Evolutionary conservation across 2,797 vertebrate genomes (phyloP), one percentile per base, ranked within the genome.

Genomic region (Falco rusticolus): DNA sequence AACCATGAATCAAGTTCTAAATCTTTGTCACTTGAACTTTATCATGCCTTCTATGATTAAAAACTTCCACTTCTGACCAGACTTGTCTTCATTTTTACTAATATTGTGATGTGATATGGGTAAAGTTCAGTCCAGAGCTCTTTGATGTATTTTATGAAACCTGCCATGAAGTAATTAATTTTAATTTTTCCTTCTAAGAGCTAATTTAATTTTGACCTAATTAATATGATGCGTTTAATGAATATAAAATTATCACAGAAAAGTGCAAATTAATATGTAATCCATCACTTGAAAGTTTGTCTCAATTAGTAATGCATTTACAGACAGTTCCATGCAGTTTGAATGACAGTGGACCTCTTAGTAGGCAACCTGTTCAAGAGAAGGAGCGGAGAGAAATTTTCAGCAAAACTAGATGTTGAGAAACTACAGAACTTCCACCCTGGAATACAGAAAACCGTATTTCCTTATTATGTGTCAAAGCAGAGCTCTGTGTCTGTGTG

Each of bases 201-300:
- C 75, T 90, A 95, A 97, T 93, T 84, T 94, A 89, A 95, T 96
- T 97, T 87, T 93, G 50, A 83, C 79, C 96, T 95, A 93, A 96
- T 96, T 96, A 97, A 93, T 84, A 61, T n/a, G 56, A 91, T 94
- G 66, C 54, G 71, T 90, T 93, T 89, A 96, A 95, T 96, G 54
- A 90, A 88, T 95, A 93, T 39, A 71, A 95, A 96, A 91, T 96
- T 94, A 85, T 91, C 90, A 89, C 39, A 60, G 83, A 87, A 92
- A 95, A 95, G 65, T 79, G 53, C 17, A 93, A 94, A 97, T 96
- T 95, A 97, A 96, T 92, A 94, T 87, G 70, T 89, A 89, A 94
- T 91, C 80, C 45, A 28, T 96, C 87, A 89, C 45, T 87, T 89
- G 74, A 90, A 96, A 93, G 53, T 97, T 95, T 88, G 65, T 96